Base-by-base conservation (phyloP, 2,113 vertebrate genomes). In the Protomyctophum bolini region DNA sequence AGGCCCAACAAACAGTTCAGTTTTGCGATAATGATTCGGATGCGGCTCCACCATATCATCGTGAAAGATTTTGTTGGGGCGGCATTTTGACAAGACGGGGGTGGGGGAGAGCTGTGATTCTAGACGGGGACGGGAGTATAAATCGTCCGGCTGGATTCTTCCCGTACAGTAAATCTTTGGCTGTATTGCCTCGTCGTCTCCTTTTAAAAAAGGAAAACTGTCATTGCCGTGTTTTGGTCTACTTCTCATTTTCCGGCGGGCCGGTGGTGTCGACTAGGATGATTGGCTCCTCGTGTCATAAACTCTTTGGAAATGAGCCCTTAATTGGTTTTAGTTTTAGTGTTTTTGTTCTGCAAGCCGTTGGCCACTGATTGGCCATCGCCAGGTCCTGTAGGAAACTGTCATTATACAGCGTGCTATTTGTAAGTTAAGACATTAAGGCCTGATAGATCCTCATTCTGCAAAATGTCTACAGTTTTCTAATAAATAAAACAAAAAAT, bases 1-100 rank as follows among this genome's bases (percentile, higher is more conserved):
- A 77, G 76, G 80, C 15, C 76, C 54, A 79, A 82, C 76, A 85
- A 86, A 86, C 77, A 78, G 72, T 82, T 58, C 73, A 21, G 65
- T 81, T 60, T 60, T 61, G 72, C 77, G 50, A 73, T 2, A 66
- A 21, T 14, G 55, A 77, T 63, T 7, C 21, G 47, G 71, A 29
- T 1, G 21, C 21, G 29, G 70, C 33, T 41, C 33, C 33, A 47
- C 33, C 33, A 47, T 63, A 76, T 84, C 77, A 83, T 54, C 0
- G 56, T 70, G 77, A 80, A 47, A 7, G 65, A 80, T 86, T 51
- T 73, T 64, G 68, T 61, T 3, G 55, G 61, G 61, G 66, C 50
- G 4, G 75, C 45, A 4, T 81, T 68, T 41, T 83, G 79, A 86
- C 81, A 80, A 66, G 49, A 71, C 60, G 61, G 66, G 63, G 65